A percentile compares a stretch with the other conserved stretches of the same genome.
These are phyloP conservation scores for Echeneis naucrates DNA, from an alignment of 2,797 vertebrate species.

Conservation along the genomic window DNA sequence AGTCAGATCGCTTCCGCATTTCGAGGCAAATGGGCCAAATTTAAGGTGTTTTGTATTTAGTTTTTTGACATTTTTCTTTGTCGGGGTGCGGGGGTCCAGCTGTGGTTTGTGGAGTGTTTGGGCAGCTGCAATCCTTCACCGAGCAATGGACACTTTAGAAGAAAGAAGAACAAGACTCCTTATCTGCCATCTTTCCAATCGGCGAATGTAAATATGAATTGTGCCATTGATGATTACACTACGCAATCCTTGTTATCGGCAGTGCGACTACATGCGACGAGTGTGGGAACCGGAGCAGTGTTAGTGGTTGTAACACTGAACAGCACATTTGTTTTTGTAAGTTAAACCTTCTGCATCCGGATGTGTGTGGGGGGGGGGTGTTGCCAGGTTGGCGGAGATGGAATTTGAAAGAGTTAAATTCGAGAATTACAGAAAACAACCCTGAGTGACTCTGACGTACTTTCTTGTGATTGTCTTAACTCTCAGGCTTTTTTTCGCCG, in stretches of 20 bases:
- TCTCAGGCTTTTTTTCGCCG: slow-evolving; percentile 39
- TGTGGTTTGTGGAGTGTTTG: slow-evolving; percentile 33
- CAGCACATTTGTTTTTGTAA: slow-evolving; percentile 33
- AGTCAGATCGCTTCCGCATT: slow-evolving; percentile 33
- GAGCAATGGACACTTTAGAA: slow-evolving; percentile 9
- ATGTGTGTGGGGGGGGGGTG: too few relatives aligned
- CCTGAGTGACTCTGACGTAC: slow-evolving; percentile 38
- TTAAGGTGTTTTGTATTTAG: slow-evolving; percentile 16
- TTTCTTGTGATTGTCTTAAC: slow-evolving; percentile 46
- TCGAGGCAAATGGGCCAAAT: slow-evolving; percentile 56
- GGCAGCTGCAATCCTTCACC: slow-evolving; percentile 32
- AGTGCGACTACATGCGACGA: slow-evolving; percentile 20
- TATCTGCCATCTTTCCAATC: slow-evolving; percentile 39
- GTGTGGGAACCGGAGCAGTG: slow-evolving; percentile 33
- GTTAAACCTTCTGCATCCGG: background rate
- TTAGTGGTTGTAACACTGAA: slow-evolving; percentile 27
- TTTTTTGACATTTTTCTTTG: slow-evolving; percentile 7
- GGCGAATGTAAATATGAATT: slow-evolving; percentile 44
- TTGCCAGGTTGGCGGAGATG: background rate
- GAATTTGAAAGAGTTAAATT: slow-evolving; percentile 16
- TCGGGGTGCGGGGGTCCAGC: background rate
- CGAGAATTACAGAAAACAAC: slow-evolving; percentile 38
- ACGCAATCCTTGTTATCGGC: slow-evolving; percentile 36
- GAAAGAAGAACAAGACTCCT: slow-evolving; percentile 38
- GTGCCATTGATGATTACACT: slow-evolving; percentile 56